Evolutionary conservation across 2,797 vertebrate species (phyloP), one percentile per base, ranked within the genome.

Genomic region (Astyanax mexicanus): DNA sequence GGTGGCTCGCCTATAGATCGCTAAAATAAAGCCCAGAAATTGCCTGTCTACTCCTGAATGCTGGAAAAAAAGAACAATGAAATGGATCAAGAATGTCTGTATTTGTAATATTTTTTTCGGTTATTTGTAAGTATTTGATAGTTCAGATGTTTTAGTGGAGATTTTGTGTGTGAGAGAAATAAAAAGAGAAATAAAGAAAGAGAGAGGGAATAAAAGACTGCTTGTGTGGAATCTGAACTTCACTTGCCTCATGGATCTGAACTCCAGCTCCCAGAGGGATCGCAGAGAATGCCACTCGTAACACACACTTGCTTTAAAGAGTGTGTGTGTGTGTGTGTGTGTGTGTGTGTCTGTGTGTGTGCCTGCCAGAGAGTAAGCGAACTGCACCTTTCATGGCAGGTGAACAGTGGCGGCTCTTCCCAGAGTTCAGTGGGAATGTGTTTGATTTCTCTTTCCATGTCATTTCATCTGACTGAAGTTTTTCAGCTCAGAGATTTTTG

Each of bases 401-500:
- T 8, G 10, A 62, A 38, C 5, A 19, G 54, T 13, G 25, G 12
- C 25, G 25, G 52, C 55, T 12, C 1, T 10, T 70, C 45, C 58
- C 44, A 23, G 21, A 40, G 45, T 70, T 77, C 67, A 55, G 67
- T 77, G 67, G 67, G 67, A 75, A 44, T 19, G 55, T 27, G 65
- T 45, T 52, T 72, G 58, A 72, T 72, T 75, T 65, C 6, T n/a
- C n/a, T n/a, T n/a, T n/a, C n/a, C n/a, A n/a, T n/a, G n/a, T n/a
- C n/a, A n/a, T n/a, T n/a, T n/a, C n/a, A n/a, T n/a, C n/a, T n/a
- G n/a, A n/a, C n/a, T n/a, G n/a, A n/a, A n/a, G n/a, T n/a, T n/a
- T n/a, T n/a, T n/a, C n/a, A n/a, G n/a, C n/a, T n/a, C n/a, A n/a
- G n/a, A n/a, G n/a, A n/a, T n/a, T n/a, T n/a, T n/a, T n/a, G n/a